Conservation (phyloP, 2,113 vertebrate genomes). For the Girardinichthys multiradiatus region DNA sequence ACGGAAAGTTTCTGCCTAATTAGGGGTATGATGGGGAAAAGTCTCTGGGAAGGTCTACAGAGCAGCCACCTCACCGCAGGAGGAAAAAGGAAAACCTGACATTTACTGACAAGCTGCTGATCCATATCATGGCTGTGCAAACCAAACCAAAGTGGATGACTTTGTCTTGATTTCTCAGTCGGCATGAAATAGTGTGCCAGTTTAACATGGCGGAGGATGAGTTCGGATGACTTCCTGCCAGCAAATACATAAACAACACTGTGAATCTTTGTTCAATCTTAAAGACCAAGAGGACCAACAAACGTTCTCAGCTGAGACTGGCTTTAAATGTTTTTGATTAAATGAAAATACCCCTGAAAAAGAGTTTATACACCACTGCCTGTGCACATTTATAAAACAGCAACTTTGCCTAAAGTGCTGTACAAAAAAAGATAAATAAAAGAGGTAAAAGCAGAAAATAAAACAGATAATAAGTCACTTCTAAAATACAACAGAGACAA, state of each 20-base stretch:
- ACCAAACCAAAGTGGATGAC: conserved; percentile 39
- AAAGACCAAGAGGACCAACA: conserved; percentile 30
- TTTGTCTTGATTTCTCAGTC: conserved; percentile 37
- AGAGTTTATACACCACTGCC: conserved; percentile 24
- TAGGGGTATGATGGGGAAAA: conserved; percentile 66
- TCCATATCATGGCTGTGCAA: conserved; percentile 59
- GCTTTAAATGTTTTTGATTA: conserved; percentile 40
- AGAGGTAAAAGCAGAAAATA: too few relatives aligned
- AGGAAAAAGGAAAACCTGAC: conserved; percentile 26
- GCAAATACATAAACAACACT: conserved; percentile 13
- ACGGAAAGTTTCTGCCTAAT: conserved; percentile 77
- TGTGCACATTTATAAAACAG: too few relatives aligned
- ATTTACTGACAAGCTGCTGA: conserved; percentile 52
- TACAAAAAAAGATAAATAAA: too few relatives aligned
- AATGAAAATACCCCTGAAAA: conserved; percentile 25
- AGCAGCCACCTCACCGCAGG: conserved; percentile 44
- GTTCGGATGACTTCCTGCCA: conserved; percentile 36
- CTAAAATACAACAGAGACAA: too few relatives aligned
- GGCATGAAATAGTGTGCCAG: conserved; percentile 15
- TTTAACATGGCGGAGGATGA: conserved; percentile 44
- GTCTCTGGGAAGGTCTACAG: conserved; percentile 57
- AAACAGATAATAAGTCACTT: too few relatives aligned
- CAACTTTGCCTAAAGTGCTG: too few relatives aligned
- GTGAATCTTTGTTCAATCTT: conserved; percentile 26
- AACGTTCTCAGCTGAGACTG: conserved; percentile 1